These are phyloP conservation scores for Apamea epomidion DNA, from an alignment of 2,888 invertebrate species.

Conservation along the genomic window DNA sequence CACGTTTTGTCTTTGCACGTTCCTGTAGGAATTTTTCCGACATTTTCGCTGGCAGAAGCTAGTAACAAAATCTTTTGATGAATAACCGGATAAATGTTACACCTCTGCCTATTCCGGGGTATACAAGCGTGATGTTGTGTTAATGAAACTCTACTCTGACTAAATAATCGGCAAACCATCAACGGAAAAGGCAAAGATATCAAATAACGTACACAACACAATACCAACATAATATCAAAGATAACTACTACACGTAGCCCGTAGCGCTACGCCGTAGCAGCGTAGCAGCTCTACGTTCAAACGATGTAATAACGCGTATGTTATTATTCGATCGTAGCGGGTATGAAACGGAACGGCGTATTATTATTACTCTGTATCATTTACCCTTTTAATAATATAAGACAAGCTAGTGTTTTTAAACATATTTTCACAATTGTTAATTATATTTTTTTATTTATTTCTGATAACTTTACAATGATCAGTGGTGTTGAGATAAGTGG, in stretches of 20 bases:
- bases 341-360: neutral
- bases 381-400: neutral
- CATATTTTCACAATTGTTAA: neutral
- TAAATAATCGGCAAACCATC: neutral
- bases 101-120: neutral
- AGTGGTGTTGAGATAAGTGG: neutral
- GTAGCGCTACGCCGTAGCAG: slow-evolving; percentile 63
- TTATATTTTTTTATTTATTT: neutral
- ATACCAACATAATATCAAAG: slow-evolving; percentile 16
- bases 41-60: neutral
- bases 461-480: neutral
- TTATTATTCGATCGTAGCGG: slow-evolving; percentile 12
- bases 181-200: slow-evolving; percentile 8
- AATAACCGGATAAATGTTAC: neutral
- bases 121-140: neutral
- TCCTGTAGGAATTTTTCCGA: neutral
- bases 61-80: neutral
- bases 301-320: neutral
- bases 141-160: neutral
- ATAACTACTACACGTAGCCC: slow-evolving; percentile 38
- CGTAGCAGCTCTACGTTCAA: slow-evolving; percentile 58
- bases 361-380: neutral
- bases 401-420: neutral
- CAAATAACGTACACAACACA: slow-evolving; percentile 1
- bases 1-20: too few species aligned